Evolutionary conservation across 1,140 invertebrate species (phyloP), one percentile per base, ranked within the genome.

Genomic region (Matsumurasca onukii): DNA sequence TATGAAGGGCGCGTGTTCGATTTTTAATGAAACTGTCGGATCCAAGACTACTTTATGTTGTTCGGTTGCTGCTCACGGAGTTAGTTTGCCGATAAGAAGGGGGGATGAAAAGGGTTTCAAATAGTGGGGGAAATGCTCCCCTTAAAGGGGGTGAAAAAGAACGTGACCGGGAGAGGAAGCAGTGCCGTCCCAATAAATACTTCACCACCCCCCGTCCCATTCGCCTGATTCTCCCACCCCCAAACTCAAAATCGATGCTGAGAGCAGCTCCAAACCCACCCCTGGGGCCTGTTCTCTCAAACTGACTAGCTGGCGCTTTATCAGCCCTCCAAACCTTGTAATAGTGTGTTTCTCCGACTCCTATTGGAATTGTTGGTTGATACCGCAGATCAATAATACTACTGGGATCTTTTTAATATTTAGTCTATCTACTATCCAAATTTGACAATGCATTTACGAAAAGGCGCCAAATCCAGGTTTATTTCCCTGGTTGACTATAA

Each of bases 131-230:
- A 52, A 5, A 13, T 12, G 5, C 12, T 52, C 9, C 39, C 39
- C 39, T 9, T 45, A 12, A 30, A 30, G 20, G 51, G 31, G 45
- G 67, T 20, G 57, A 61, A 48, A 48, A 39, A 31, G 57, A 27
- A 70, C 63, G 30, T 31, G 62, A 30, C 24, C 29, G 31, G 27
- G 31, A 63, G n/a, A 24, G 22, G 45, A 61, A 49, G 39, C 31
- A 49, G 52, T 27, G 62, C 31, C 59, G 49, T 20, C 48, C 69
- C 45, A 51, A 22, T 49, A 63, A 64, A 66, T 66, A 39, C 64
- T 39, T 49, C 69, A 62, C 55, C 69, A 51, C 51, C 70, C 66
- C 25, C 59, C 27, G 27, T 48, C 52, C 70, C 49, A 13, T 25
- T 22, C 24, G 55, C 31, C 29, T 63, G n/a, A n/a, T n/a, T 15